A percentile compares a stretch with the other conserved stretches of the same genome.
Evolutionary conservation across 2,888 invertebrate species (phyloP).

Genomic region (Polydrusus pterygomalis): DNA sequence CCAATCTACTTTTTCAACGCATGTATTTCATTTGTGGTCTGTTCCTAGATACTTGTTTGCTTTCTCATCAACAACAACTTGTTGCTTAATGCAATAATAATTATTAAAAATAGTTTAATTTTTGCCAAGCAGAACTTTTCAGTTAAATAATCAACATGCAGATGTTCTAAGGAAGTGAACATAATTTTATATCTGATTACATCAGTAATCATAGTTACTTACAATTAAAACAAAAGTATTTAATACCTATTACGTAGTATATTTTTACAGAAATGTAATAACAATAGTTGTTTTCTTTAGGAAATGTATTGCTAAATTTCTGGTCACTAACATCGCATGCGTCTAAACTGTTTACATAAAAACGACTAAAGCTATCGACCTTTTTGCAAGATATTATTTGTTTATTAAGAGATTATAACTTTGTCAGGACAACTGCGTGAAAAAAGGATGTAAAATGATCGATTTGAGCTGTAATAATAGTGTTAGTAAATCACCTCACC

Average conservation of each 20-base stretch:
- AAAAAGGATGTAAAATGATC: too few species aligned
- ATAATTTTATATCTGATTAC: constrained; percentile 8
- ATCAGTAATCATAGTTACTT: too few species aligned
- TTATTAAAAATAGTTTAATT: constrained; percentile 8
- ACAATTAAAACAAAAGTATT: constrained; percentile 8
- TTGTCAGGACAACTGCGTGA: too few species aligned
- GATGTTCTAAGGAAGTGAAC: constrained; percentile 11
- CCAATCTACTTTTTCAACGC: not conserved
- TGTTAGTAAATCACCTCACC: too few species aligned
- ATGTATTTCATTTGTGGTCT: not conserved
- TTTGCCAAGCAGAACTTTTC: constrained; percentile 13
- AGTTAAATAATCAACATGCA: constrained; percentile 18
- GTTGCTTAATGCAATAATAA: constrained; percentile 6
- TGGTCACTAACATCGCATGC: too few species aligned
- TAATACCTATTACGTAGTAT: not conserved
- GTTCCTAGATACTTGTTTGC: not conserved
- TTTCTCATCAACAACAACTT: constrained; percentile 1
- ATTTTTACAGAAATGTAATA: too few species aligned
- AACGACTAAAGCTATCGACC: too few species aligned
- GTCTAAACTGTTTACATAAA: too few species aligned
- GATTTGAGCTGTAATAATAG: too few species aligned
- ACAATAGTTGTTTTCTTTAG: not conserved
- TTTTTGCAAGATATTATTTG: too few species aligned
- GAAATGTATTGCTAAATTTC: not conserved
- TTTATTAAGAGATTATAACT: too few species aligned